Evolutionary conservation across 2,797 vertebrate genomes (phyloP).

Genomic region (Phataginus tricuspis): DNA sequence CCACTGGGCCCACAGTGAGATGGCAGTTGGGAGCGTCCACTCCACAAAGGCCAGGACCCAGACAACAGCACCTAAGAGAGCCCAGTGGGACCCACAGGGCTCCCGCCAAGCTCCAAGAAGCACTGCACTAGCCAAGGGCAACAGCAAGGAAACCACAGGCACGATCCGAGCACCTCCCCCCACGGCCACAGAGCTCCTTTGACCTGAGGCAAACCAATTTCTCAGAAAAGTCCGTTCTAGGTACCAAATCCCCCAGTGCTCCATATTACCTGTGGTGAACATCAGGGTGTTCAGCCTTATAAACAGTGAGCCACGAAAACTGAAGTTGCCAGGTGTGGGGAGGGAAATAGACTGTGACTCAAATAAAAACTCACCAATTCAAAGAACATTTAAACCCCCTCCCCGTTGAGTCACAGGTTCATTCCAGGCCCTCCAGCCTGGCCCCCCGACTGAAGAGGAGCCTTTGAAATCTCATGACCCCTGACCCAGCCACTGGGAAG

Average conservation of each 20-base stretch:
- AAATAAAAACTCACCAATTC: slow-evolving; percentile 64
- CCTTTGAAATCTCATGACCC: neutral
- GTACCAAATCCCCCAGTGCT: neutral
- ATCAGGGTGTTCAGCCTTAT: neutral
- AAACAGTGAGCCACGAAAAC: neutral
- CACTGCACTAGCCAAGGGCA: neutral
- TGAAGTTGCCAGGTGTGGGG: slow-evolving; percentile 19
- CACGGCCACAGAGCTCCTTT: neutral
- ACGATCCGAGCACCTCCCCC: neutral
- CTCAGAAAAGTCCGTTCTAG: slow-evolving; percentile 28
- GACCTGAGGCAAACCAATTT: neutral
- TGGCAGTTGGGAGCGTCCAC: neutral
- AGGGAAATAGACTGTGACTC: slow-evolving; percentile 61
- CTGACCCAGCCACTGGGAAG: neutral
- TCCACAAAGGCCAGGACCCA: neutral
- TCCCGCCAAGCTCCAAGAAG: neutral
- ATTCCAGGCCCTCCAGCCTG: neutral
- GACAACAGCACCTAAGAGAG: neutral
- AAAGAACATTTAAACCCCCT: neutral
- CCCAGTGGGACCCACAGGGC: neutral
- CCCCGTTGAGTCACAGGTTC: neutral
- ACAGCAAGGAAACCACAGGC: neutral
- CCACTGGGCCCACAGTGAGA: no score
- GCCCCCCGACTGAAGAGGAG: neutral
- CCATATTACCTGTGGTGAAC: neutral